Evolutionary conservation across 2,113 vertebrate species (phyloP), one percentile per base, ranked within the genome.

Genomic region (Podiceps cristatus): DNA sequence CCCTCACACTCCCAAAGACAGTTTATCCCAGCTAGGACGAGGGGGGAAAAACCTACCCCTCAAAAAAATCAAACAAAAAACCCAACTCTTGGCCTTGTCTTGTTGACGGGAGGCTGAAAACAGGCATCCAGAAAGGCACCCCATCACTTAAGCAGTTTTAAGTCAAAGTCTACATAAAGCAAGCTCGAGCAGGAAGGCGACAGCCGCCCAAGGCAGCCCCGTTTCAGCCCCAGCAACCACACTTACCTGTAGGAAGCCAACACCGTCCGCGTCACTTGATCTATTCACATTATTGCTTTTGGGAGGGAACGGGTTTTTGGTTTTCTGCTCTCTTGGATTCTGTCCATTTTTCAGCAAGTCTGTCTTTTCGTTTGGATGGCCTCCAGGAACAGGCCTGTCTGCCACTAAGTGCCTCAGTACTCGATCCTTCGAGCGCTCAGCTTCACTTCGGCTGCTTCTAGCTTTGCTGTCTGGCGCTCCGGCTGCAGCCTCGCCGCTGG

Each of bases 221-320:
- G 18, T 1, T 27, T 5, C 71, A 40, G 45, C 20, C 64, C 29
- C 79, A 93, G 52, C 28, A 64, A 35, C 28, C 22, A 40, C 49
- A 71, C 98, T 97, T 69, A 98, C 98, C 98, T 94, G 93, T 59
- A 73, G 6, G 35, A 93, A 82, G 76, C 31, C 82, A 71, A 22
- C 90, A 62, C 60, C 3, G 0, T 69, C 77, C 2, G 66, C 79
- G 59, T 89, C 87, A 37, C 77, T 88, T 8, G 62, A 81, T 37
- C 77, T 56, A 29, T 14, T 97, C 56, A 37, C 60, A 8, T 94
- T 90, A 94, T 71, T 90, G 74, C 86, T 94, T 52, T 69, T 23
- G 37, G 83, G 40, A 89, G 56, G 71, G 37, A 69, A 27, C 0
- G 3, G 29, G 53, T 56, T 93, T 76, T 90, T 60, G 78, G 86